Percentiles rank a stretch among this genome's conserved stretches.
phyloP scores from a whole-genome alignment of 2,113 vertebrate species.

The Daboia siamensis region DNA sequence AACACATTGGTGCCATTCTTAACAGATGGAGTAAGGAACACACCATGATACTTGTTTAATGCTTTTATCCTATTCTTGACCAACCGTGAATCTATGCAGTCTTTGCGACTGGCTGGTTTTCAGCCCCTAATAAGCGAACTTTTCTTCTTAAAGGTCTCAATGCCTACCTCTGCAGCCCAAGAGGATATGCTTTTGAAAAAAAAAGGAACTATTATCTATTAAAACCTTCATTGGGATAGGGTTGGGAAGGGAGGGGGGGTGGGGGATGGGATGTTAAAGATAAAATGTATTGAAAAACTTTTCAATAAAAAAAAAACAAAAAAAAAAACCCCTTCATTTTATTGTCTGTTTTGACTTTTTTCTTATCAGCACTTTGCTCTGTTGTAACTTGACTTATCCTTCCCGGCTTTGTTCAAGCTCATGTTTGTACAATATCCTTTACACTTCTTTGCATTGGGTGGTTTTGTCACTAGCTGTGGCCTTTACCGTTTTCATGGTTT shows the following conservation, averaged over 20 bases:
- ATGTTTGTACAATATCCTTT: conserved; percentile 13
- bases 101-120: not conserved
- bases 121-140: not conserved
- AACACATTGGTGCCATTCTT: not conserved
- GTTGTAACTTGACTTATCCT: conserved; percentile 4
- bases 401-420: conserved; percentile 4
- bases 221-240: not conserved
- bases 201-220: conserved; percentile 11
- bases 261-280: too few relatives aligned
- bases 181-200: not conserved
- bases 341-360: conserved; percentile 2
- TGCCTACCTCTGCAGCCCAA: not conserved
- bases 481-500: not conserved
- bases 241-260: too few relatives aligned
- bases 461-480: not conserved
- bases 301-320: too few relatives aligned
- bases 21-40: not conserved
- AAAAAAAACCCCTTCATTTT: not conserved
- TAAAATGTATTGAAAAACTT: too few relatives aligned
- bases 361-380: conserved; percentile 1
- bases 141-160: conserved; percentile 1
- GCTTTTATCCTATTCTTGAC: not conserved
- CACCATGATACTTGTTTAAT: not conserved
- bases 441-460: not conserved
- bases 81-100: not conserved